Conservation (phyloP, 2,113 vertebrate genomes). For the Takifugu flavidus region DNA sequence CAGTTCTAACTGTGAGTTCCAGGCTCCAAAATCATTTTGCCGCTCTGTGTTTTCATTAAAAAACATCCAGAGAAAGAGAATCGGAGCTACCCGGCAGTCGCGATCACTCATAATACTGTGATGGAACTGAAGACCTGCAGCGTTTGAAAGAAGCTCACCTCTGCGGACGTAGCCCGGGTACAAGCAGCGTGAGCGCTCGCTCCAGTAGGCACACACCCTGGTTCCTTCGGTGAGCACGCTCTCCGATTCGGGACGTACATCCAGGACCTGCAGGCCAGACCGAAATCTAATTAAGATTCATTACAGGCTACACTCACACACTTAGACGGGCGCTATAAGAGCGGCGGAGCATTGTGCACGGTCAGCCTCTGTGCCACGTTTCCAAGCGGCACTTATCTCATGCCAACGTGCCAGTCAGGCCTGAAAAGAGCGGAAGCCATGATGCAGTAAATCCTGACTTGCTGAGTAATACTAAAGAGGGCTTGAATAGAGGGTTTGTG, state of each 20-base stretch:
- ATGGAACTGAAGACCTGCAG: too few relatives aligned
- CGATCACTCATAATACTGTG: too few relatives aligned
- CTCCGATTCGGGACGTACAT: slow-evolving; percentile 83
- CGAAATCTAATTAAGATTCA: slow-evolving; percentile 64
- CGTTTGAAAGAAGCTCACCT: slow-evolving; percentile 66
- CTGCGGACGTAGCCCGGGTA: slow-evolving; percentile 88
- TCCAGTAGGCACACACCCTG: slow-evolving; percentile 94
- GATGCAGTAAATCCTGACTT: slow-evolving; percentile 78
- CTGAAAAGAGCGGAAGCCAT: slow-evolving; percentile 77
- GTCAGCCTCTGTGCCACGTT: slow-evolving; percentile 67
- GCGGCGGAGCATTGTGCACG: slow-evolving; percentile 59
- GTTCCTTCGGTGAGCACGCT: slow-evolving; percentile 80
- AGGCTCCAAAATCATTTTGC: too few relatives aligned
- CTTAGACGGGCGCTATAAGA: slow-evolving; percentile 37
- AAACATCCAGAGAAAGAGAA: not conserved
- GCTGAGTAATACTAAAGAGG: slow-evolving; percentile 78
- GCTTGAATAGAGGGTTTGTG: slow-evolving; percentile 74
- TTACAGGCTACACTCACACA: slow-evolving; percentile 55
- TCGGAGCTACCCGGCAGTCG: slow-evolving; percentile 23
- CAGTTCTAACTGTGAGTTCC: too few relatives aligned
- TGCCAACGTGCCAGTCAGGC: slow-evolving; percentile 75
- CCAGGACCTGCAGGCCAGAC: slow-evolving; percentile 81
- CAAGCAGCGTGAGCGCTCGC: slow-evolving; percentile 90
- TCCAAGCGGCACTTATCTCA: slow-evolving; percentile 76
- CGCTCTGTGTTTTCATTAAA: not conserved